Percentiles rank a stretch among this genome's conserved stretches.
phyloP scores from a whole-genome alignment of 1,140 invertebrate species.

The Chymomyza costata region DNA sequence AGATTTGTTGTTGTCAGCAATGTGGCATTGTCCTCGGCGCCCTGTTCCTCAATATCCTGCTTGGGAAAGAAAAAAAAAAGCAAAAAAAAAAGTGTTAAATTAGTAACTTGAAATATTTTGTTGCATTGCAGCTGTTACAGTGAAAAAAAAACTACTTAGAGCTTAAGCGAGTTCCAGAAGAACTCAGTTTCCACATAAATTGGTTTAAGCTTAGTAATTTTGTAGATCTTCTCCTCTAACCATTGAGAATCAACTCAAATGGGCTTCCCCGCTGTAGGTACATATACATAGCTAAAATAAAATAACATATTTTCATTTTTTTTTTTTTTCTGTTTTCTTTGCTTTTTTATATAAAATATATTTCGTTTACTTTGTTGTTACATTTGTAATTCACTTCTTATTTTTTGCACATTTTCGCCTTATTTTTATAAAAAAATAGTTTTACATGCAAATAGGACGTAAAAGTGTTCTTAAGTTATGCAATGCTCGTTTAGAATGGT shows the following conservation, averaged over 20 bases:
- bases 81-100: no score
- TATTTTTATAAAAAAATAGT: conserved; percentile 44
- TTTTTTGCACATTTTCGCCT: conserved; percentile 5
- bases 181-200: background rate
- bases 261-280: no score
- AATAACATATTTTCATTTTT: conserved; percentile 52
- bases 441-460: conserved; percentile 57
- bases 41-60: conserved; percentile 69
- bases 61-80: conserved; percentile 5
- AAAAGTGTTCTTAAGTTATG: conserved; percentile 19
- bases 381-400: conserved; percentile 4
- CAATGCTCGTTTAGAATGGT: conserved; percentile 37
- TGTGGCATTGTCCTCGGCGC: conserved; percentile 70
- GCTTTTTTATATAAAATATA: conserved; percentile 9
- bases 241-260: no score
- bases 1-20: conserved; percentile 68
- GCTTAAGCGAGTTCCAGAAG: background rate
- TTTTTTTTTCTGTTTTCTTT: conserved; percentile 16
- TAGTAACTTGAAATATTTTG: no score
- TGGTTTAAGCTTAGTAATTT: background rate
- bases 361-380: conserved; percentile 29
- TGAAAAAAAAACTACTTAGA: no score
- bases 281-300: conserved; percentile 52
- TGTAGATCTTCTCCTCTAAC: no score
- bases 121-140: no score